Base-by-base conservation (phyloP, 1,140 invertebrate species). In the Cyrtorhinus lividipennis region DNA sequence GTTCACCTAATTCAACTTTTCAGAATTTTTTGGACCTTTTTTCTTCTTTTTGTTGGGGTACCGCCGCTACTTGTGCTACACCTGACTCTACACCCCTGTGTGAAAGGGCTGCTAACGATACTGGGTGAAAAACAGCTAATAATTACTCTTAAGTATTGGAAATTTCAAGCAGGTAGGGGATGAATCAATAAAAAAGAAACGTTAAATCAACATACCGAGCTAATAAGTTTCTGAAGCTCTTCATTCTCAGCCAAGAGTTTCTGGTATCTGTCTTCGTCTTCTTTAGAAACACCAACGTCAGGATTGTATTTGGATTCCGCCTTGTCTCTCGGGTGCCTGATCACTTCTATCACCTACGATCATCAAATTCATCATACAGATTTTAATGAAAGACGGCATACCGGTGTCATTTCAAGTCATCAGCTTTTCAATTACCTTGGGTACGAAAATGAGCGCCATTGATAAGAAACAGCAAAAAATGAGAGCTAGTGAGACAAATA, bases 361-460 rank as follows among this genome's bases (percentile, higher is more conserved):
- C 57, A 56, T 56, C 5, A 15, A 38, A 38, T 38, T 8, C 5
- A 56, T 8, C 30, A 23, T 26, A 22, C 53, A 62, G 27, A 60
- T 3, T 61, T 53, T 12, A 10, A 56, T 61, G 38, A 12, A 45
- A 45, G 38, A n/a, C 38, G 13, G 22, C 56, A 23, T 10, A 23
- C 8, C 8, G 56, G 20, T 13, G 20, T 8, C 56, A 8, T 56
- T n/a, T n/a, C n/a, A n/a, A n/a, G n/a, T n/a, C n/a, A n/a, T 56
- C 48, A 18, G 22, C 2, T 26, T 24, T 26, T 56, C 13, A 26
- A 13, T 46, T 60, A 94, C 90, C 82, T 95, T 98, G 68, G 92
- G 93, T 67, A 95, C 85, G 77, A 96, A 97, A 69, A 98, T 92
- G 59, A 98, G 82, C 26, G 92, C 90, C 91, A 97, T 95, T 67